Base-by-base conservation (phyloP, 2,113 vertebrate species). In the Myrmecobius fasciatus region DNA sequence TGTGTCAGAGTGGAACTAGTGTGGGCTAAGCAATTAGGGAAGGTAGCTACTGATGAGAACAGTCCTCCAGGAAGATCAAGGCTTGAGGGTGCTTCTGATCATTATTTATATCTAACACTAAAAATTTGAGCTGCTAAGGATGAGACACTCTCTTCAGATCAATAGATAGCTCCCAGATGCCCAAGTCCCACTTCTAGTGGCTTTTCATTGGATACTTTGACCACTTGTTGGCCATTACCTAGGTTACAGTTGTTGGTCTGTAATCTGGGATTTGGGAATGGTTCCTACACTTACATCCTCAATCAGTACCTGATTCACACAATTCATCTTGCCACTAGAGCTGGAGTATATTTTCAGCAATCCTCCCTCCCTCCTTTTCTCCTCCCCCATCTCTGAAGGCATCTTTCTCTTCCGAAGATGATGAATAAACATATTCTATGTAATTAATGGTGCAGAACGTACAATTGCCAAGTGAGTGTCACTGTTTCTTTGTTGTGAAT, bases 351-450 rank as follows among this genome's bases (percentile, higher is more conserved):
- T 53, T 47, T 25, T 6, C 2, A 0, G 54, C 52, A 60, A 47
- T n/a, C 0, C 90, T 20, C 24, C 36, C 36, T 25, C 25, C 36
- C 25, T 2, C 24, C 36, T 6, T 0, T 24, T 36, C 4, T 12
- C 52, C 24, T 43, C 24, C 36, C 91, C n/a, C 53, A 8, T 25
- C 51, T 88, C n/a, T 0, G 1, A 10, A 25, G 88, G 5, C 28
- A 90, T 47, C 46, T 46, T 31, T 83, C 67, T 43, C 20, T n/a
- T 83, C 36, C 1, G n/a, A 83, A 83, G 67, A 83, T 83, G 67
- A 83, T 83, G 67, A 83, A 83, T 83, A 83, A 83, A 83, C 67
- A 83, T 83, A 83, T 83, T 83, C 67, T 83, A 83, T 83, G 67
- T 83, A 83, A 83, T 83, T 83, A 83, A 83, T 83, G 67, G 67